phyloP scores from a whole-genome alignment of 2,113 vertebrate genomes.

The Conger conger region DNA sequence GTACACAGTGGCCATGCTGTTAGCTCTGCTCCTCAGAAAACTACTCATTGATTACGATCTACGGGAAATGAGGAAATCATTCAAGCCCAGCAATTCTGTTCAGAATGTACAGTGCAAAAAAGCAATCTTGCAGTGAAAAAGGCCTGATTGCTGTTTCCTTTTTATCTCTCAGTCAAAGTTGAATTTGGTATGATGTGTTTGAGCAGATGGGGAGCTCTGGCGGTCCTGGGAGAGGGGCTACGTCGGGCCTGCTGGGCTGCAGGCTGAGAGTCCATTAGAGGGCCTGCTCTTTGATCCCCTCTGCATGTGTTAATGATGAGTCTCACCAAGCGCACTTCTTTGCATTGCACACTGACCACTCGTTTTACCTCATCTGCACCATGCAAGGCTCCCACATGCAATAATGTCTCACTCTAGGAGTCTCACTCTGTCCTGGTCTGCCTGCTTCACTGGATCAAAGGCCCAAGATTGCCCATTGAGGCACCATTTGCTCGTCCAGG shows the following conservation, averaged over 20 bases:
- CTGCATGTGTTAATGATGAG: conserved; percentile 26
- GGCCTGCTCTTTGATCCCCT: conserved; percentile 24
- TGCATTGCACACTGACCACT: conserved; percentile 16
- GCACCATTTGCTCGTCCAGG: neutral
- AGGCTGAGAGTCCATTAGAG: conserved; percentile 11
- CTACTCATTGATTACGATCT: conserved; percentile 7
- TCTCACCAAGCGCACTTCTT: neutral
- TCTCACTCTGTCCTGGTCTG: conserved; percentile 9
- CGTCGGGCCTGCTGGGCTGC: neutral
- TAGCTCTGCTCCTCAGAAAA: conserved; percentile 10
- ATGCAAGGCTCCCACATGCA: neutral
- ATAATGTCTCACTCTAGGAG: neutral
- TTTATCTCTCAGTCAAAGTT: conserved; percentile 18
- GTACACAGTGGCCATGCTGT: neutral
- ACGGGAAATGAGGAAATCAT: neutral
- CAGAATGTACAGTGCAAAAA: neutral
- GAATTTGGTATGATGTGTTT: neutral
- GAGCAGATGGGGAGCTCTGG: neutral
- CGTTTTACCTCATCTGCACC: conserved; percentile 2
- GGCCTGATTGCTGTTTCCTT: neutral
- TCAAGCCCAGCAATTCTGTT: neutral
- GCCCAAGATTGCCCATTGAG: neutral
- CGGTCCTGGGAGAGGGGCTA: neutral
- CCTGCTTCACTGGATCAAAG: conserved; percentile 5
- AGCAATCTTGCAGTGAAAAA: neutral